phyloP scores from a whole-genome alignment of 2,113 vertebrate species.

The Catharus bicknelli region DNA sequence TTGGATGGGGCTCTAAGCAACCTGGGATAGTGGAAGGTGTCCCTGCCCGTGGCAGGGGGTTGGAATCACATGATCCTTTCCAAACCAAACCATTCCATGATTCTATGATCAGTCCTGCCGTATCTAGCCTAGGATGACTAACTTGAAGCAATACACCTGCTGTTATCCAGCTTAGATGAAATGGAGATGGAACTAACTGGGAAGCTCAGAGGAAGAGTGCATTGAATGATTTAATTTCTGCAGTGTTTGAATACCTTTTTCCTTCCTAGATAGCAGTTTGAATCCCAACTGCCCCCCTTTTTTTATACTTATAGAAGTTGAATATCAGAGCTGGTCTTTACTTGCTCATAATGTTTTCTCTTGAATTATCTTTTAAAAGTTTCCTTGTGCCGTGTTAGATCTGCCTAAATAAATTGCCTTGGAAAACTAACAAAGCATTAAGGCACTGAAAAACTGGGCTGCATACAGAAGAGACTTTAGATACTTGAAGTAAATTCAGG shows the following conservation, averaged over 20 bases:
- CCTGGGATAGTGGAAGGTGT: not conserved
- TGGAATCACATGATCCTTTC: not conserved
- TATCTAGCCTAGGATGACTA: not conserved
- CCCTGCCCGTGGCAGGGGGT: not conserved
- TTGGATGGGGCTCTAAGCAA: not conserved
- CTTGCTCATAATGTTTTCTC: not conserved
- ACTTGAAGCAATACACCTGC: not conserved
- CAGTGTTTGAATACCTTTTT: not conserved
- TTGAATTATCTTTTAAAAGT: not conserved
- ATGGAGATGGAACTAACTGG: not conserved
- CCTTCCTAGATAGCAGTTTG: not conserved
- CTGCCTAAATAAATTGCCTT: not conserved
- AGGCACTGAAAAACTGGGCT: not conserved
- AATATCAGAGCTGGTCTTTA: not conserved
- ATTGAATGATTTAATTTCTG: not conserved
- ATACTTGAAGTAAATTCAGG: not conserved
- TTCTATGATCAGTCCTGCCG: not conserved
- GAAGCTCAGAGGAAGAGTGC: not conserved
- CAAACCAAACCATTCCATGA: not conserved
- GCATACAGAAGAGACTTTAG: not conserved
- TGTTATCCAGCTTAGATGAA: not conserved
- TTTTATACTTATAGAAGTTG: not conserved
- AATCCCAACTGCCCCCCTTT: accelerated
- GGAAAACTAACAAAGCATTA: not conserved
- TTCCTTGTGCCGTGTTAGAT: not conserved